Evolutionary conservation across 1,140 invertebrate genomes (phyloP), one percentile per base, ranked within the genome.

Genomic region (Papilio polytes): DNA sequence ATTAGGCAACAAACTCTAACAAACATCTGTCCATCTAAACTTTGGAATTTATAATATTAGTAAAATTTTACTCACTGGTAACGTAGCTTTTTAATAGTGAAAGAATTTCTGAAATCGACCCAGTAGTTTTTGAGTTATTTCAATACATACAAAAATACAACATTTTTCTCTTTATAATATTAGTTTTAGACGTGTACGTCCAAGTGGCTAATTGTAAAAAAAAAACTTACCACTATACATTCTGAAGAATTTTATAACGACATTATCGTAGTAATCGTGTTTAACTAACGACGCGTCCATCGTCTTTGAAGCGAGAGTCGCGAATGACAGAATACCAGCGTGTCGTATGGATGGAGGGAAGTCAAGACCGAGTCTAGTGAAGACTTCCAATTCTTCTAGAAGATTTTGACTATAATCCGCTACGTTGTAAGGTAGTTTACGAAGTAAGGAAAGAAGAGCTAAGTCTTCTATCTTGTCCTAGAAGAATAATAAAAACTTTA

Each of bases 241-340:
- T 84, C 96, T 96, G 72, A 97, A 96, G 86, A 97, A 97, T 63
- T 97, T 95, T 83, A 96, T 96, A 8, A 97, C 96, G 80, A 97
- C 97, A 87, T 96, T 96, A 80, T 97, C 97, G 36, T 97, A 96
- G 79, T 96, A 96, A 81, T 97, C 97, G 70, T 96, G 86, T 84
- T 95, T 94, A 83, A 97, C 95, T 85, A 92, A 83, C 26, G 86
- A 85, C 74, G 89, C 90, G 15, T 95, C 92, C 84, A 96, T 97
- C 0, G 96, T 96, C 85, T 97, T 97, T 48, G 96, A 96, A 15
- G 97, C 95, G n/a, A 97, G 87, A 0, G 96, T 97, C 0, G 97
- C 97, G 87, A 97, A 97, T 66, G 96, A 96, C 6, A 97, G 91
- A 74, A 97, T 96, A 0, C 96, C 97, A 1, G 97, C 96, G 82